These are phyloP conservation scores for Tylochromis polylepis DNA, from an alignment of 2,113 vertebrate genomes.

Conservation along the genomic window DNA sequence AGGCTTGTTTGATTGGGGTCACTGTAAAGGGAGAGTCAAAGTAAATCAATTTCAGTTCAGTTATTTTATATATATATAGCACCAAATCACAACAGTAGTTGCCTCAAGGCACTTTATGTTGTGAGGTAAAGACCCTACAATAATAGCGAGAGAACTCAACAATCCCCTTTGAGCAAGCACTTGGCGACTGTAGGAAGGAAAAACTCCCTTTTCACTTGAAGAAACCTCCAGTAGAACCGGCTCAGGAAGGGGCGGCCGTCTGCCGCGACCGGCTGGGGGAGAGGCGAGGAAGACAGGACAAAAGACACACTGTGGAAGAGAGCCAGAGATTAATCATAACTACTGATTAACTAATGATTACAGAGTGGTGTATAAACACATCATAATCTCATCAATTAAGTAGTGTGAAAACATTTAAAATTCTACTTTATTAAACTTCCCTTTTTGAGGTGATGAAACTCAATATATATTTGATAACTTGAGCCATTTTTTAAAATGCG, in stretches of 20 bases:
- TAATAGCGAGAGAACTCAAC: background rate
- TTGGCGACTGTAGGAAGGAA: background rate
- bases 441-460: background rate
- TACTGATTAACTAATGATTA: background rate
- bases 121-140: too few species aligned
- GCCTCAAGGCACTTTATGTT: too few species aligned
- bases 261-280: background rate
- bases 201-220: background rate
- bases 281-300: fast-evolving
- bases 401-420: background rate
- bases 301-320: background rate
- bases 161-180: background rate
- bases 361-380: background rate
- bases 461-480: background rate
- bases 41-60: background rate
- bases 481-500: background rate
- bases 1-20: background rate
- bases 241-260: background rate
- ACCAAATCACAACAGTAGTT: too few species aligned
- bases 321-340: background rate
- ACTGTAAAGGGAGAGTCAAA: background rate
- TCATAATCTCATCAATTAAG: background rate
- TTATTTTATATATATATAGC: background rate
- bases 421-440: background rate
- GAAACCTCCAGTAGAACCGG: background rate